A percentile compares a stretch with the other conserved stretches of the same genome.
Conservation (phyloP, 2,797 vertebrate species). For the Gymnothorax javanicus region DNA sequence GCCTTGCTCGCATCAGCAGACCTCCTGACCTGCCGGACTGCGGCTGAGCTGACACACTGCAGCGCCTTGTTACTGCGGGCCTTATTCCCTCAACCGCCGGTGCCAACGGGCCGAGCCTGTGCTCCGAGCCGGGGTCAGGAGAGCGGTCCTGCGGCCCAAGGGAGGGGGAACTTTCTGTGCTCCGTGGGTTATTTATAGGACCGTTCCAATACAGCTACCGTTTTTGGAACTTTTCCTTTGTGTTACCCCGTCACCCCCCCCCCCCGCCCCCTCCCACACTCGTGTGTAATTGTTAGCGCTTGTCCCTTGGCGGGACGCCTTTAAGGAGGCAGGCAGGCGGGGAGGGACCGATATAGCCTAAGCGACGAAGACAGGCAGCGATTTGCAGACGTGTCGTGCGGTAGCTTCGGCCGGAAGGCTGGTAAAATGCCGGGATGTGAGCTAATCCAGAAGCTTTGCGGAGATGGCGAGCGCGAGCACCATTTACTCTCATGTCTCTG, state of each 20-base stretch:
- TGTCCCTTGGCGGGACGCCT: background rate
- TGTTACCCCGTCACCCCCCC: background rate
- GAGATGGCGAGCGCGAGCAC: background rate
- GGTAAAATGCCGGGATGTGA: background rate
- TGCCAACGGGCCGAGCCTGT: conserved; percentile 24
- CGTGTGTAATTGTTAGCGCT: background rate
- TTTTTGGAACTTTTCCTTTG: conserved; percentile 4
- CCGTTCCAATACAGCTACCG: background rate
- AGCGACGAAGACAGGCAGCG: background rate
- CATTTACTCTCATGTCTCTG: conserved; percentile 16
- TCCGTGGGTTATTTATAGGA: conserved; percentile 25
- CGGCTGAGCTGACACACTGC: conserved; percentile 35
- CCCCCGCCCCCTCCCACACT: background rate
- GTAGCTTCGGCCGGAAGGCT: background rate
- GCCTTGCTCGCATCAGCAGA: conserved; percentile 39
- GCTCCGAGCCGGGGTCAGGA: conserved; percentile 32
- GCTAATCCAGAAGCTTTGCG: conserved; percentile 1
- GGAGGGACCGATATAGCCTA: background rate
- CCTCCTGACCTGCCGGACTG: conserved; percentile 47
- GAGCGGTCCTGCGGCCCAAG: background rate
- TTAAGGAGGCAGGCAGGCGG: background rate
- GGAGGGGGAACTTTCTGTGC: background rate
- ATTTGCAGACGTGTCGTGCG: background rate
- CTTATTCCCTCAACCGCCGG: conserved; percentile 29
- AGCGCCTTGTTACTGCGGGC: conserved; percentile 42